Conservation (phyloP, 2,113 vertebrate species). For the Cyanoderma ruficeps region DNA sequence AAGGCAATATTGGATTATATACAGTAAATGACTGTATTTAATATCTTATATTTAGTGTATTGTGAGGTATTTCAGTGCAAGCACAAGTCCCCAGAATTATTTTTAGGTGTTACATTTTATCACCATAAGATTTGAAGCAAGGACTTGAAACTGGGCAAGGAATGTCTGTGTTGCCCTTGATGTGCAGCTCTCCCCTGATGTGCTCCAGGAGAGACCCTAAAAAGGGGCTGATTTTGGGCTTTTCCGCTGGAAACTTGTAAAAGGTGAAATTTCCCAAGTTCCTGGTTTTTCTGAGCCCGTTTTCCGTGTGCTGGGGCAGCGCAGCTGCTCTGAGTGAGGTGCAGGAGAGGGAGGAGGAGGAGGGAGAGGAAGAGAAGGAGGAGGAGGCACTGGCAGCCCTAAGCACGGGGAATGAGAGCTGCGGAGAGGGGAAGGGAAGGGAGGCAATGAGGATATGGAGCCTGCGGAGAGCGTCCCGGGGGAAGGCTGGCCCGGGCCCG, state of each 20-base stretch:
- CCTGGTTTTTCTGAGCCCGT: rapidly evolving
- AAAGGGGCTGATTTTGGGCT: not conserved
- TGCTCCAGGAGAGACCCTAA: not conserved
- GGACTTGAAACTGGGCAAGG: not conserved
- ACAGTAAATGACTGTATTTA: not conserved
- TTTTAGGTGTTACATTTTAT: not conserved
- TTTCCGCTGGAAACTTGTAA: not conserved
- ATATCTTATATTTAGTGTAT: not conserved
- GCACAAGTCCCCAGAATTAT: not conserved
- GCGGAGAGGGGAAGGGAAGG: not conserved
- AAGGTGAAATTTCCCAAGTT: not conserved
- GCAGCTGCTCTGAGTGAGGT: not conserved
- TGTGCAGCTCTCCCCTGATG: rapidly evolving
- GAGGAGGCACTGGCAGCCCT: not conserved
- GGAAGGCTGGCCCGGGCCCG: rapidly evolving
- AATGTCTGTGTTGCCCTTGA: rapidly evolving
- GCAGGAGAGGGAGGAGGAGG: not conserved
- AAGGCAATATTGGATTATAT: not conserved
- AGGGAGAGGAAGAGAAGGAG: not conserved
- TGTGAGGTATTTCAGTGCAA: not conserved
- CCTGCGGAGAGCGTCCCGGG: not conserved
- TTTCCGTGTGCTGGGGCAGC: not conserved
- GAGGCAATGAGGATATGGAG: not conserved
- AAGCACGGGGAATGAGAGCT: not conserved
- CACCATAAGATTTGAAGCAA: rapidly evolving